Base-by-base conservation (phyloP, 1,140 invertebrate genomes). In the Gyrodactylus salaris region DNA sequence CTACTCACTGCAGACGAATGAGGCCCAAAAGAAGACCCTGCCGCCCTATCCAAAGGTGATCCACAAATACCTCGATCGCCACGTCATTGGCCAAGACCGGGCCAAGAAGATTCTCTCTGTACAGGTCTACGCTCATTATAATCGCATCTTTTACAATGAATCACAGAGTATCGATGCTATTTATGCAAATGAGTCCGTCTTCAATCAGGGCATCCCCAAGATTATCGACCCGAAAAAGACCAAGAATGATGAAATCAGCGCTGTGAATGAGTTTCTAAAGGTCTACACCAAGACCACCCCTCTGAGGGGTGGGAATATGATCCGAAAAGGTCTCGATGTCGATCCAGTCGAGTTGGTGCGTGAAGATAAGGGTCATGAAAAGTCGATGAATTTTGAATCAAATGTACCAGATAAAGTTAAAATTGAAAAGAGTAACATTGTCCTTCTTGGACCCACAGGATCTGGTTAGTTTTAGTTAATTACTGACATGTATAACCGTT, bases 61-160 rank as follows among this genome's bases (percentile, higher is more conserved):
- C 75, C 91, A 87, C 82, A 88, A 91, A 77, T 96, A 90, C 81
- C 82, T 98, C 27, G 89, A 96, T 80, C 88, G 87, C 78, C 90
- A 91, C 82, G 91, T 98, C 21, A 86, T 98, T n/a, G 94, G 93
- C n/a, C 94, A 98, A 83, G 88, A 95, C 76, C 86, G 88, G 81
- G 94, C 93, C 0, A 99, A 99, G 80, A 96, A 95, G 83, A 91
- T 96, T n/a, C 82, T 99, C 16, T 88, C 91, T 26, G 93, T 98
- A 1, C 93, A 93, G 25, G 91, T 98, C 0, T 98, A 98, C 81
- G 96, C 97, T 82, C 95, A 99, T 80, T 98, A 97, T 80, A 96
- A 96, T 82, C 84, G 92, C 77, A 91, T 97, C 78, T 88, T 89
- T 79, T 74, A 73, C 23, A 20, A 72, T 25, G 20, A 69, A 69